These are phyloP conservation scores for Aurelia coerulea DNA, from an alignment of 30 jellyfish, hydroid and myxozoan genomes.

Conservation along the genomic window DNA sequence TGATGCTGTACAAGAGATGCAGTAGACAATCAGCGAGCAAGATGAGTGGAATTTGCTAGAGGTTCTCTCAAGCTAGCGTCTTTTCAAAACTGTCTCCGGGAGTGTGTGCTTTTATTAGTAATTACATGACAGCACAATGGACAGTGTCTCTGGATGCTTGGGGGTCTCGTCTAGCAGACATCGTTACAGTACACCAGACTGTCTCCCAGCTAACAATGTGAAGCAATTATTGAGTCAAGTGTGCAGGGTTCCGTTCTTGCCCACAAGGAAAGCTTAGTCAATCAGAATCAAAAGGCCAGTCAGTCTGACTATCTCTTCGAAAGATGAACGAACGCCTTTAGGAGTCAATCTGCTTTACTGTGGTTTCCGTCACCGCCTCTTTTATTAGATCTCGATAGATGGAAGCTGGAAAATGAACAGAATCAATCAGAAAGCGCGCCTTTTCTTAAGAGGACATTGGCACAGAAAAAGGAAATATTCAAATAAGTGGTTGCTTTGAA, in stretches of 20 bases:
- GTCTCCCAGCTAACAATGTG: background rate
- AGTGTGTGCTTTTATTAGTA: background rate
- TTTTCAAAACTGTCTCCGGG: too few relatives aligned
- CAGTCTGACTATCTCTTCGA: background rate
- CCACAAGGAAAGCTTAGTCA: constrained; percentile 2
- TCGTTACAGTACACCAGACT: background rate
- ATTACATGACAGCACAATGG: background rate
- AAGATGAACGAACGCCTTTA: background rate
- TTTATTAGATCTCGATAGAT: constrained; percentile 10
- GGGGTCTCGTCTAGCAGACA: background rate
- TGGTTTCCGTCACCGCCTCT: constrained; percentile 71
- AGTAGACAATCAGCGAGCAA: too few relatives aligned
- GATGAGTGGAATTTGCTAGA: too few relatives aligned
- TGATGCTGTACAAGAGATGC: too few relatives aligned
- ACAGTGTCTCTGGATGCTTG: constrained; percentile 4
- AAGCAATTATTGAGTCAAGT: background rate
- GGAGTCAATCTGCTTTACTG: background rate
- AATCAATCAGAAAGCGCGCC: too few relatives aligned
- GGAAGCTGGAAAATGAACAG: constrained; percentile 14
- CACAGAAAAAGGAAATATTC: too few relatives aligned
- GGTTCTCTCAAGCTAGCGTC: too few relatives aligned
- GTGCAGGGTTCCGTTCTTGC: background rate
- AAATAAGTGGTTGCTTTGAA: too few relatives aligned
- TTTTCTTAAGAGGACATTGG: too few relatives aligned
- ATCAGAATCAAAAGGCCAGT: background rate